phyloP scores from a whole-genome alignment of 1,140 invertebrate species.

The Paraescarpia echinospica region DNA sequence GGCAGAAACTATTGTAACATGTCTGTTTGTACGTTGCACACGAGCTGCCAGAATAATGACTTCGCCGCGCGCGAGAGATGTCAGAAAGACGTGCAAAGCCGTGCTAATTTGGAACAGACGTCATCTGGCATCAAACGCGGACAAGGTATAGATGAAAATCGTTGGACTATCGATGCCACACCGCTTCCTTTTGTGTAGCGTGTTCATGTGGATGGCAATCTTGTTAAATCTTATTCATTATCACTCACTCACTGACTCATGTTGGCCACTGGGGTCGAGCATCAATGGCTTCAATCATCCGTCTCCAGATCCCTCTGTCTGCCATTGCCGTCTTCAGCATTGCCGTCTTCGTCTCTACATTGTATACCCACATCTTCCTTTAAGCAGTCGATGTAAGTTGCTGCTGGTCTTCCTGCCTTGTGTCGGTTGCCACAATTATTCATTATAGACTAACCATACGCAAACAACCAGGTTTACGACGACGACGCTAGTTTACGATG shows the following conservation, averaged over 20 bases:
- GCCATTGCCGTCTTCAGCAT: no score
- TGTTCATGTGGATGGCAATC: not conserved
- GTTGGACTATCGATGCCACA: not conserved
- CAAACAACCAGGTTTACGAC: not conserved
- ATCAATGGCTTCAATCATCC: no score
- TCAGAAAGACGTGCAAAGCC: not conserved
- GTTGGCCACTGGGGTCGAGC: no score
- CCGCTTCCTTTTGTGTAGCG: not conserved
- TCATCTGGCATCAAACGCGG: no score
- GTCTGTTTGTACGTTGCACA: constrained; percentile 4
- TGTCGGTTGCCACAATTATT: no score
- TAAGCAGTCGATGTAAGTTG: no score
- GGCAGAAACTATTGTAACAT: constrained; percentile 5
- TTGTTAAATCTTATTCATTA: not conserved
- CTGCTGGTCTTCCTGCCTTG: no score
- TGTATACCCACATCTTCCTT: no score
- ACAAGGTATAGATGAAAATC: not conserved
- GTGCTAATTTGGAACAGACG: not conserved
- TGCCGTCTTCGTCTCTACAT: no score
- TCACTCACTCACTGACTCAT: no score
- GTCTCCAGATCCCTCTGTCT: no score
- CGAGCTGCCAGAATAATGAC: not conserved
- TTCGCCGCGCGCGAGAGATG: not conserved
- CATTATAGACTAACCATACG: not conserved
- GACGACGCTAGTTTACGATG: not conserved